Conservation (phyloP, 2,888 invertebrate genomes). For the Ectemnius cavifrons region DNA sequence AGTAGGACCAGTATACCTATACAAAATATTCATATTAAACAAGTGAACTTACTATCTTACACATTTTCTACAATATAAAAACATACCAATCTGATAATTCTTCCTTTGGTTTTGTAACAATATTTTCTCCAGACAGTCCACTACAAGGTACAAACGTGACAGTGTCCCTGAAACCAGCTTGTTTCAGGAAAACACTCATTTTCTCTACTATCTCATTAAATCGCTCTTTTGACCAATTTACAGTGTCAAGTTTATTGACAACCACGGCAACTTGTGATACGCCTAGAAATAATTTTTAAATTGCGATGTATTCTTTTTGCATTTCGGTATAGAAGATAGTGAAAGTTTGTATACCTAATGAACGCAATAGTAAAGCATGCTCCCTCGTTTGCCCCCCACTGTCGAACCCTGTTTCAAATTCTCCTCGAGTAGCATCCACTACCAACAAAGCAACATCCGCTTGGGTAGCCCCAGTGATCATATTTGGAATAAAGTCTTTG, state of each 20-base stretch:
- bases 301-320: conserved; percentile 11
- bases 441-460: conserved; percentile 98
- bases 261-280: conserved; percentile 96
- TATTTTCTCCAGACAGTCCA: conserved; percentile 97
- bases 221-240: conserved; percentile 93
- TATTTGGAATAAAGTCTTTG: conserved; percentile 99
- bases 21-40: conserved; percentile 8
- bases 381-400: conserved; percentile 98
- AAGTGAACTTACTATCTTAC: neutral
- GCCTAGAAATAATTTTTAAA: conserved; percentile 81
- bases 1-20: conserved; percentile 90
- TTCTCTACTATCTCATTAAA: conserved; percentile 94
- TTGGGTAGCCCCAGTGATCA: conserved; percentile 99
- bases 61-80: conserved; percentile 2
- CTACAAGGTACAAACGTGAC: conserved; percentile 96
- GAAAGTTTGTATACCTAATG: conserved; percentile 79
- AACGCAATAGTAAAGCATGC: conserved; percentile 95
- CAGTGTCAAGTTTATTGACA: conserved; percentile 98
- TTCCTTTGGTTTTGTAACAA: conserved; percentile 83
- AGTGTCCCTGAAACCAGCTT: conserved; percentile 95
- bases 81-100: conserved; percentile 82
- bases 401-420: conserved; percentile 99
- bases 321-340: neutral
- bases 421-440: conserved; percentile 96
- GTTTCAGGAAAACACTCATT: conserved; percentile 90